phyloP scores from a whole-genome alignment of 2,113 vertebrate species.

The Guaruba guarouba region DNA sequence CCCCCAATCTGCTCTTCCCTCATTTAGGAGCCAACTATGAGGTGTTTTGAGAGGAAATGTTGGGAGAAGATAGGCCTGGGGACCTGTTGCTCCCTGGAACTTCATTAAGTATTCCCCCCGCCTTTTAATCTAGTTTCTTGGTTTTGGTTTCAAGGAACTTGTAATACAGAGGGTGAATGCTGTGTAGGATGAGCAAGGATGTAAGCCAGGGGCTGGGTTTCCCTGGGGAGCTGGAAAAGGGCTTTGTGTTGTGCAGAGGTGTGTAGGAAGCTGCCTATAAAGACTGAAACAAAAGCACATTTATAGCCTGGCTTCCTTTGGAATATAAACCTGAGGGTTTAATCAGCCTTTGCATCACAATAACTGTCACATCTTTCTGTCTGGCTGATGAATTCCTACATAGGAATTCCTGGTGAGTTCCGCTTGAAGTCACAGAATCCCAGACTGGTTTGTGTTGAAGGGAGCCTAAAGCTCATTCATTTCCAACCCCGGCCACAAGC shows the following conservation, averaged over 20 bases:
- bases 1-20: not conserved
- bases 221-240: not conserved
- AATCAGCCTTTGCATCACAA: not conserved
- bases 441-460: not conserved
- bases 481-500: not conserved
- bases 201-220: not conserved
- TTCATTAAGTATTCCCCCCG: accelerated
- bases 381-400: not conserved
- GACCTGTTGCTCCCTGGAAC: not conserved
- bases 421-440: not conserved
- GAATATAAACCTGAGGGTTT: not conserved
- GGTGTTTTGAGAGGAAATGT: not conserved
- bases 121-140: not conserved
- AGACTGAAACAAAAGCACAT: not conserved
- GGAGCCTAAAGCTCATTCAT: not conserved
- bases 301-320: not conserved
- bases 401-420: not conserved
- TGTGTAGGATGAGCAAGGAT: not conserved
- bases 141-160: not conserved
- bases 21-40: accelerated
- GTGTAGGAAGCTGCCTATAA: not conserved
- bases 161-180: accelerated
- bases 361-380: not conserved
- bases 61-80: not conserved
- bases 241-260: not conserved